Conservation (phyloP, 2,797 vertebrate species). For the Schizopygopsis malacanthus region DNA sequence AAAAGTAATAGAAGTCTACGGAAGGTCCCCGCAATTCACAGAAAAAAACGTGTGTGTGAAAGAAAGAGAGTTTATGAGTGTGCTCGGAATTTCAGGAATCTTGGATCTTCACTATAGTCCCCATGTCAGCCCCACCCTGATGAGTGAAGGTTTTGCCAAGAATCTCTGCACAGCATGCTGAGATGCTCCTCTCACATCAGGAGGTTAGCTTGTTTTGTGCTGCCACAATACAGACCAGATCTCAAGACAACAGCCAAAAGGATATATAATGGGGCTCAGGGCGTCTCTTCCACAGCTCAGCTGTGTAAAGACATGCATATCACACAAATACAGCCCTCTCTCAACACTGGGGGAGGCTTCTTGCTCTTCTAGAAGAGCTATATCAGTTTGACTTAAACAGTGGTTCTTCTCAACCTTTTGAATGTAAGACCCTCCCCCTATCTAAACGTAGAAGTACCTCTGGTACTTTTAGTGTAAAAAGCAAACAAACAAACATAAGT, state of each 20-base stretch:
- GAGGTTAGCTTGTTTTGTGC: conserved; percentile 72
- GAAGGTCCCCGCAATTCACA: too few species aligned
- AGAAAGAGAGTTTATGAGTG: conserved; percentile 56
- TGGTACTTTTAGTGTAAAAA: not conserved
- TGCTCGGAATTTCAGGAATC: conserved; percentile 75
- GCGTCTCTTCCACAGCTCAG: conserved; percentile 52
- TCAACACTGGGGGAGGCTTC: not conserved
- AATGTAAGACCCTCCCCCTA: not conserved
- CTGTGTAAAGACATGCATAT: conserved; percentile 38
- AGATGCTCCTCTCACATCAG: conserved; percentile 64
- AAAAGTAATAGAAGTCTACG: too few species aligned
- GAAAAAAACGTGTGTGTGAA: not conserved
- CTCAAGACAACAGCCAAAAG: conserved; percentile 62
- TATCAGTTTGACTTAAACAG: not conserved
- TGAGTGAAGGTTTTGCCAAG: conserved; percentile 61
- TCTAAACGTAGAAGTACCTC: not conserved
- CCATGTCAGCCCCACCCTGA: conserved; percentile 50
- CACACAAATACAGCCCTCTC: conserved; percentile 2
- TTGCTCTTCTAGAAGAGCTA: not conserved
- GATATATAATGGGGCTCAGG: conserved; percentile 55
- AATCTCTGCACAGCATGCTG: conserved; percentile 59
- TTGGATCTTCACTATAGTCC: conserved; percentile 49
- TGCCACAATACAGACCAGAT: conserved; percentile 69
- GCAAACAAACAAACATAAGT: not conserved
- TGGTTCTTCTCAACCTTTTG: not conserved